Evolutionary conservation across 2,113 vertebrate species (phyloP).

Genomic region (Tetraodon nigroviridis): DNA sequence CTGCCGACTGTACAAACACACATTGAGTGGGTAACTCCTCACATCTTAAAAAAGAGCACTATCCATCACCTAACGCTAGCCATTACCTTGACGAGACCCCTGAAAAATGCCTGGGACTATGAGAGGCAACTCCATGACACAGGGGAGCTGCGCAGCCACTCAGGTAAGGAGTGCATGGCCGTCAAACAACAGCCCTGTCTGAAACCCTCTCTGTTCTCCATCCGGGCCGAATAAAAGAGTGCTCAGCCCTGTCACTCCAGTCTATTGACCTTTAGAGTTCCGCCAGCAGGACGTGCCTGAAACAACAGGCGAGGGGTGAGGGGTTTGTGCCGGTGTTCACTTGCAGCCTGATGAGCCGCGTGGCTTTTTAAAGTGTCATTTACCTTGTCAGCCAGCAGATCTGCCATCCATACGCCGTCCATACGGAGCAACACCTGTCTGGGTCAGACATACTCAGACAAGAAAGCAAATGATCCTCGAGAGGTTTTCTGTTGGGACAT

Average conservation of each 20-base stretch:
- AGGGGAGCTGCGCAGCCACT: constrained; percentile 48
- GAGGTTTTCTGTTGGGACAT: constrained; percentile 15
- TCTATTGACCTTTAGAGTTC: constrained; percentile 64
- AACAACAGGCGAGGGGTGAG: constrained; percentile 50
- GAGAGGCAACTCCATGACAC: constrained; percentile 47
- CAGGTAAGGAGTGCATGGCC: constrained; percentile 30
- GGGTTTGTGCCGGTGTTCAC: constrained; percentile 33
- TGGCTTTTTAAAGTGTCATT: constrained; percentile 51
- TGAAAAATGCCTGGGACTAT: constrained; percentile 36
- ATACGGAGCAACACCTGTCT: constrained; percentile 48
- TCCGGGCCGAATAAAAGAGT: constrained; percentile 51
- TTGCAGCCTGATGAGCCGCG: constrained; percentile 25
- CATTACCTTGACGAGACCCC: constrained; percentile 37
- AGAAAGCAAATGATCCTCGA: constrained; percentile 28
- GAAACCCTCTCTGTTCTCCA: constrained; percentile 48
- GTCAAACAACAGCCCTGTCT: constrained; percentile 40
- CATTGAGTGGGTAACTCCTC: constrained; percentile 33
- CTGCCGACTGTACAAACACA: constrained; percentile 44
- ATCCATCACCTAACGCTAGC: constrained; percentile 63
- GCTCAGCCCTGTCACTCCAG: constrained; percentile 51
- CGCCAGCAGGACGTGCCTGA: constrained; percentile 41
- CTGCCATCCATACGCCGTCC: constrained; percentile 49
- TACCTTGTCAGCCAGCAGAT: constrained; percentile 40
- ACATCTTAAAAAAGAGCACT: constrained; percentile 54
- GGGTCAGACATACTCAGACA: constrained; percentile 35